Conservation (phyloP, 2,888 invertebrate genomes). For the Meteorus colon region DNA sequence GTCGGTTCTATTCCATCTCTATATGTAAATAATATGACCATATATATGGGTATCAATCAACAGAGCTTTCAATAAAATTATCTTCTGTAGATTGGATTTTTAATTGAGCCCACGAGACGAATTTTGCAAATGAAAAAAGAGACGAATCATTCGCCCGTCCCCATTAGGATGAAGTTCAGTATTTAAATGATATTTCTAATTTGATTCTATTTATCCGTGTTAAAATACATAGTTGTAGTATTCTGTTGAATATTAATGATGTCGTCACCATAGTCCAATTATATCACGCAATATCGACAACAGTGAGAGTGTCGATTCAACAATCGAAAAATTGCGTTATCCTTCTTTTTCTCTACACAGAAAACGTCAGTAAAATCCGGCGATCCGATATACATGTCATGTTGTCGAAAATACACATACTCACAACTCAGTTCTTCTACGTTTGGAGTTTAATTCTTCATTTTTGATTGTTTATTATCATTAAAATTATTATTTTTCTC, state of each 20-base stretch:
- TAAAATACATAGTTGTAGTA: too few relatives aligned
- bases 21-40: neutral
- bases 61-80: slow-evolving; percentile 9
- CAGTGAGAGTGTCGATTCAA: too few relatives aligned
- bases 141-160: neutral
- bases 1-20: slow-evolving; percentile 25
- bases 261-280: too few relatives aligned
- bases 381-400: too few relatives aligned
- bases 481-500: slow-evolving; percentile 2
- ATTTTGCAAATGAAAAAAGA: neutral
- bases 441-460: neutral
- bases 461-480: neutral
- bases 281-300: too few relatives aligned
- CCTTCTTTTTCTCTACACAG: too few relatives aligned
- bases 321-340: too few relatives aligned
- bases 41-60: neutral
- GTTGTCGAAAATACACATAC: too few relatives aligned
- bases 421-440: too few relatives aligned
- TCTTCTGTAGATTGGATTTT: neutral
- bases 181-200: neutral
- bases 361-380: too few relatives aligned
- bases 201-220: too few relatives aligned
- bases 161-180: neutral
- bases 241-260: too few relatives aligned
- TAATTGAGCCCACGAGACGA: neutral